These are phyloP conservation scores for Lagenorhynchus albirostris DNA, from an alignment of 2,113 vertebrate genomes.

Conservation along the genomic window DNA sequence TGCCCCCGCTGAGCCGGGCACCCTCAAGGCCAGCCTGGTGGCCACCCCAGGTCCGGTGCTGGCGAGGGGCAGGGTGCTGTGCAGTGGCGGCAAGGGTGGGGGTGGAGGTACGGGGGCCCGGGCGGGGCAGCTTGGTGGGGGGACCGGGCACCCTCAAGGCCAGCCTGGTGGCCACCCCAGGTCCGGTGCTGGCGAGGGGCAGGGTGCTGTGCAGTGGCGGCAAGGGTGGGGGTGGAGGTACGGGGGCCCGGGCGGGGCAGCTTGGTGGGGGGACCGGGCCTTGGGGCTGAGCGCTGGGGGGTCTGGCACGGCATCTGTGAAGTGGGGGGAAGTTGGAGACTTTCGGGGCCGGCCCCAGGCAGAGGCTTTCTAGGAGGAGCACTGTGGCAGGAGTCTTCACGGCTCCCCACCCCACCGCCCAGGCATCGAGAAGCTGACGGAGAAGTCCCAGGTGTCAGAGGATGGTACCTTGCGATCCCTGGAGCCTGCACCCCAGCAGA, in stretches of 20 bases:
- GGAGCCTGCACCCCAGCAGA: slow-evolving; percentile 81
- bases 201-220: background rate
- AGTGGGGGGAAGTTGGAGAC: background rate
- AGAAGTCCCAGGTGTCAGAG: slow-evolving; percentile 97
- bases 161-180: slow-evolving; percentile 95
- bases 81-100: background rate
- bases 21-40: slow-evolving; percentile 93
- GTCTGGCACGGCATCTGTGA: background rate
- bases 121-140: no score
- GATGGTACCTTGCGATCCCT: slow-evolving; percentile 94
- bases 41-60: slow-evolving; percentile 91
- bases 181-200: slow-evolving; percentile 72
- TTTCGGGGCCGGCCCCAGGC: background rate
- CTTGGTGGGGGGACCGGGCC: no score
- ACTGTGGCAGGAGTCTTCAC: background rate
- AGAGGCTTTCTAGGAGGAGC: background rate
- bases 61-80: background rate
- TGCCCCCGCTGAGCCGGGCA: slow-evolving; percentile 94
- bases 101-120: background rate
- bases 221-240: background rate
- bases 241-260: background rate
- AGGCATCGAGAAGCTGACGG: slow-evolving; percentile 98
- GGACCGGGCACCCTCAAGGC: slow-evolving; percentile 92
- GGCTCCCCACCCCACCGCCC: background rate
- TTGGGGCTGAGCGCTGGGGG: background rate